These are phyloP conservation scores for Sula dactylatra DNA, from an alignment of 2,113 vertebrate species.

Conservation along the genomic window DNA sequence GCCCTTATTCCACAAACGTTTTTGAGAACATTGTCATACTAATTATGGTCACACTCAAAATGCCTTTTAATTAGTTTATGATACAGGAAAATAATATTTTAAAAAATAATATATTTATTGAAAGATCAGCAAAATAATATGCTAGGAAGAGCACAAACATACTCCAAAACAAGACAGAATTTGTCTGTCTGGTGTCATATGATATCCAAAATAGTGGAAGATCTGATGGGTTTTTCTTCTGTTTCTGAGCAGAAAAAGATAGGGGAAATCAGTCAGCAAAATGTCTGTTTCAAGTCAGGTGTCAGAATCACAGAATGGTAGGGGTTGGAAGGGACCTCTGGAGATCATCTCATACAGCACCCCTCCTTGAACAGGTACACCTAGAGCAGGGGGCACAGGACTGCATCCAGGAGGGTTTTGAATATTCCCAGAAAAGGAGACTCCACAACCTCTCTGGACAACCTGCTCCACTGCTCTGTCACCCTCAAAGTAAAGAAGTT, in stretches of 20 bases:
- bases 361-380: too few relatives aligned
- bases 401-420: too few relatives aligned
- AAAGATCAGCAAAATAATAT: background rate
- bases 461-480: too few relatives aligned
- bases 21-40: background rate
- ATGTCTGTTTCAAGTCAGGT: background rate
- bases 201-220: background rate
- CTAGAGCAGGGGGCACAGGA: too few relatives aligned
- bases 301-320: too few relatives aligned
- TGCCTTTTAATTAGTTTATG: background rate
- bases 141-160: background rate
- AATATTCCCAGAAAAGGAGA: too few relatives aligned
- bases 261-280: background rate
- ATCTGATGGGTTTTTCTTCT: background rate
- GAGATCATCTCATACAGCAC: too few relatives aligned
- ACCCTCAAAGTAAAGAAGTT: too few relatives aligned
- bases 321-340: too few relatives aligned
- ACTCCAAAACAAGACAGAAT: background rate
- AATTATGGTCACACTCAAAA: background rate
- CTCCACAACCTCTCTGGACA: too few relatives aligned
- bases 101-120: background rate
- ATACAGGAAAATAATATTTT: background rate
- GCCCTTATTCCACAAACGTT: background rate
- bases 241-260: background rate
- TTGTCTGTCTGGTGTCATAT: background rate